Evolutionary conservation across 2,888 invertebrate species (phyloP), one percentile per base, ranked within the genome.

Genomic region (Polietes domitor): DNA sequence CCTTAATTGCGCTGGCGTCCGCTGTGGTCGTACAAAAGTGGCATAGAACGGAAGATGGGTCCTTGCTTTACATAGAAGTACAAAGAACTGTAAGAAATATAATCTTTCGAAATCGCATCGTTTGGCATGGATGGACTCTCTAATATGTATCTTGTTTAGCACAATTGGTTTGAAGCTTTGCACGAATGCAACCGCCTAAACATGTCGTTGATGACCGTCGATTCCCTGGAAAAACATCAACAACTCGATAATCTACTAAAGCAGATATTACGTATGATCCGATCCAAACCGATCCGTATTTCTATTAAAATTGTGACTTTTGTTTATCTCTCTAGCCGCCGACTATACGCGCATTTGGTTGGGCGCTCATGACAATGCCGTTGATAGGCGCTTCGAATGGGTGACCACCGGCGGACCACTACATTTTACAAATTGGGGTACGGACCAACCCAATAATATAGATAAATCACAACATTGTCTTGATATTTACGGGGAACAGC

Each of bases 321-420:
- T 37, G 6, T 9, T 7, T 9, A 3, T 7, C 3, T 28, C n/a
- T 68, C 5, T 17, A 83, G 80, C 26, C 1, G 80, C 26, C 1
- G 12, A 74, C 0, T 28, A 61, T 70, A 79, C 83, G 7, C 41
- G 68, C 1, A 58, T 83, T 63, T 83, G 83, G 83, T 75, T 80
- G 68, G 28, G 76, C 10, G 83, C 72, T 0, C 80, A 83, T 32
- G 83, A 83, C 24, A 83, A 77, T 50, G 80, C 83, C 0, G 53
- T 76, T 3, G 65, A 84, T 63, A 65, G 65, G 21, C 84, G 78
- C 19, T 84, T 72, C 19, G 81, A 84, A 65, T 84, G 84, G 84
- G 72, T 76, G 0, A 72, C 81, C 3, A 81, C 78, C 2, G 84
- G 84, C 19, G 58, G 81, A 32, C 19, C 19, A 4, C 58, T 77